phyloP scores from a whole-genome alignment of 2,888 invertebrate genomes.

The Campoplex nolae region DNA sequence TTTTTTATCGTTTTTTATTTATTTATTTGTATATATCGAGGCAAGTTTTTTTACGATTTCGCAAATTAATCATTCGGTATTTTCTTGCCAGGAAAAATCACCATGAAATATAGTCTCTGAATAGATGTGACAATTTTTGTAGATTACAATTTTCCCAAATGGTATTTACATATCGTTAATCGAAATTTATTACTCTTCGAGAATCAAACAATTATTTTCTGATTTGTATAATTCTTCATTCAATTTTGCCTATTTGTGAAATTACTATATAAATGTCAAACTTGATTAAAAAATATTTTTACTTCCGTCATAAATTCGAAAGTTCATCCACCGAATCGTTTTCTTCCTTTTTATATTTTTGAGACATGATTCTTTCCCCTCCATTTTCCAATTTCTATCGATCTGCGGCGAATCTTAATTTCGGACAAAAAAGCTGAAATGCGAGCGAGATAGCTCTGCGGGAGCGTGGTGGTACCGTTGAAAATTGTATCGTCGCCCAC shows the following conservation, averaged over 20 bases:
- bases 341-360: neutral
- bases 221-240: neutral
- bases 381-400: neutral
- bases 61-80: neutral
- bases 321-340: neutral
- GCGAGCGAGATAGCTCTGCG: constrained; percentile 1
- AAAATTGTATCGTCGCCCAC: constrained; percentile 62
- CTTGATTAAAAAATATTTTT: neutral
- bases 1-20: neutral
- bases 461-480: constrained; percentile 38
- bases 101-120: neutral
- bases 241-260: neutral
- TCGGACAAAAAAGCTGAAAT: constrained; percentile 1
- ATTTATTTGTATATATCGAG: neutral
- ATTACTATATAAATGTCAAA: neutral
- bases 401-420: neutral
- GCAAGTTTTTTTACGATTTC: neutral
- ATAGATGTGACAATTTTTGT: neutral
- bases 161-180: neutral
- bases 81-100: neutral
- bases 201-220: neutral
- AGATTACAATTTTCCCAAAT: neutral
- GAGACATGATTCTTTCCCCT: neutral
- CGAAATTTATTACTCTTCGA: neutral
- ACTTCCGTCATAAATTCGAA: neutral